A percentile compares a stretch with the other conserved stretches of the same genome.
These are phyloP conservation scores for Plagodis pulveraria DNA, from an alignment of 2,888 invertebrate genomes.

Conservation along the genomic window DNA sequence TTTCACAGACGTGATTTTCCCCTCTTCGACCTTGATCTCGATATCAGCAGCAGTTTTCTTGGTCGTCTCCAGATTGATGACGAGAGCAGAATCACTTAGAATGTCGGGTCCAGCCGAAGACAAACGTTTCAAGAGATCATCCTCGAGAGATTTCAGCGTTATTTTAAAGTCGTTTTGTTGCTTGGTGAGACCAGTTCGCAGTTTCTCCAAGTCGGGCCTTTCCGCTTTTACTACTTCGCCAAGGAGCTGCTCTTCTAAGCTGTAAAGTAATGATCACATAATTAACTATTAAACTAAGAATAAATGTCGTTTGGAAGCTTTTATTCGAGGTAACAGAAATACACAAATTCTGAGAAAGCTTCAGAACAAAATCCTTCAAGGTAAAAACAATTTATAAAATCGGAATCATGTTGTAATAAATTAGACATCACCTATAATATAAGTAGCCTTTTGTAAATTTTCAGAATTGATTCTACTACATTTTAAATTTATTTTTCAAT, in stretches of 20 bases:
- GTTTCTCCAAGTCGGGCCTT: slow-evolving; percentile 94
- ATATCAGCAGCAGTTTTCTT: slow-evolving; percentile 97
- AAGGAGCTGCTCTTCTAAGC: slow-evolving; percentile 95
- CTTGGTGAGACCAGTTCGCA: slow-evolving; percentile 93
- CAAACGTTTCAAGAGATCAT: slow-evolving; percentile 93
- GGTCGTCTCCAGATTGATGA: slow-evolving; percentile 96
- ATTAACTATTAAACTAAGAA: too few species aligned
- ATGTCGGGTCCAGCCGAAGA: slow-evolving; percentile 97
- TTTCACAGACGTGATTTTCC: slow-evolving; percentile 92
- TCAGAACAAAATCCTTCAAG: too few species aligned
- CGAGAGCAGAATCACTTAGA: slow-evolving; percentile 94
- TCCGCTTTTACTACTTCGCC: slow-evolving; percentile 97
- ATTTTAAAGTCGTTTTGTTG: slow-evolving; percentile 98
- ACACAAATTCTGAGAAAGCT: too few species aligned
- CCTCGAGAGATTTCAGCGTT: slow-evolving; percentile 95
- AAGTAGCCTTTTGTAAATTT: not conserved
- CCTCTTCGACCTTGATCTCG: slow-evolving; percentile 93
- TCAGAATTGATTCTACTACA: not conserved
- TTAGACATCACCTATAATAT: not conserved
- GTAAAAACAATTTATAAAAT: too few species aligned
- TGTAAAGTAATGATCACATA: slow-evolving; percentile 38
- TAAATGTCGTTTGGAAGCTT: too few species aligned
- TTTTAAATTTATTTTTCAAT: too few species aligned
- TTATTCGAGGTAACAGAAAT: not conserved
- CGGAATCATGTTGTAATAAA: too few species aligned